phyloP scores from a whole-genome alignment of 2,113 vertebrate genomes.

The Rutilus rutilus region DNA sequence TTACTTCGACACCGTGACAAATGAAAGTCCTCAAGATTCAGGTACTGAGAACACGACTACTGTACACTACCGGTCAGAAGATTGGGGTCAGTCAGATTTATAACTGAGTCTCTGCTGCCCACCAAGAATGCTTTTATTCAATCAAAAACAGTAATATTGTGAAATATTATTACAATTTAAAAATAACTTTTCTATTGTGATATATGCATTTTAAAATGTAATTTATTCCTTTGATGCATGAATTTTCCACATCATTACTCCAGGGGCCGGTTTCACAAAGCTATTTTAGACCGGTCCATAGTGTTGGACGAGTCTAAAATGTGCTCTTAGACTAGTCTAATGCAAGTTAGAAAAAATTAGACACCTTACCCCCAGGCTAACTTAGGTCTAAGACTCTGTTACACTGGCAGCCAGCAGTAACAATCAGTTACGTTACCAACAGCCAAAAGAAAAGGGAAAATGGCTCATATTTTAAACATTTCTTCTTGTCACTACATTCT shows the following conservation, averaged over 20 bases:
- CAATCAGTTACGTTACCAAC: too few species aligned
- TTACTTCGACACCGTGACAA: constrained; percentile 70
- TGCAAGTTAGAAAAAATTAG: too few species aligned
- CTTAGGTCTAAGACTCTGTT: too few species aligned
- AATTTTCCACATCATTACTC: background rate
- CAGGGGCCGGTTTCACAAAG: background rate
- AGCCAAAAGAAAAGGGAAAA: too few species aligned
- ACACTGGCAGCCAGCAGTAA: too few species aligned
- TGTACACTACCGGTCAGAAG: background rate
- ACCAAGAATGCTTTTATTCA: background rate
- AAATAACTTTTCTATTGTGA: background rate
- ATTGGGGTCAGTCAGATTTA: background rate
- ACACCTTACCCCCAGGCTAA: too few species aligned
- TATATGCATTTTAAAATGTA: background rate
- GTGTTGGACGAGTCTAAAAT: too few species aligned
- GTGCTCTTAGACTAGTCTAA: too few species aligned
- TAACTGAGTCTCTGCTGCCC: background rate
- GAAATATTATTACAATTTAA: background rate
- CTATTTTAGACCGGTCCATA: too few species aligned
- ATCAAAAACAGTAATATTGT: background rate
- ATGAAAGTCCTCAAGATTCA: constrained; percentile 29
- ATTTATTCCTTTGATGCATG: too few species aligned
- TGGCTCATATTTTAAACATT: too few species aligned
- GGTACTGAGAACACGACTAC: background rate
- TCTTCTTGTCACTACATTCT: too few species aligned